These are phyloP conservation scores for Apis cerana DNA, from an alignment of 1,140 invertebrate species.

Conservation along the genomic window DNA sequence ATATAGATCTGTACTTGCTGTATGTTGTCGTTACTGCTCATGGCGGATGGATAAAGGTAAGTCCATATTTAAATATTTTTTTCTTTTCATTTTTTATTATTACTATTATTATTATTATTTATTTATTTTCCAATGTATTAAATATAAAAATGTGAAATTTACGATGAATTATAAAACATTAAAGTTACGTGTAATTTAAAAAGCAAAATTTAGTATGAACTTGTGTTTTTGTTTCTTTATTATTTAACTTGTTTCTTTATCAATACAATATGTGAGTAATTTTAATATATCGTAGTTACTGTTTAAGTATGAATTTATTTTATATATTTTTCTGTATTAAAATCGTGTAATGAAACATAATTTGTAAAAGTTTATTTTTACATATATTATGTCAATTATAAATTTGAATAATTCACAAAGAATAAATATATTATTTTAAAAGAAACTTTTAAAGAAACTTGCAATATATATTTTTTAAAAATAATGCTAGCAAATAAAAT, in stretches of 20 bases:
- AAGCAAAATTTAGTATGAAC: too few relatives aligned
- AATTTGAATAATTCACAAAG: too few relatives aligned
- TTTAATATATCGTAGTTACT: not conserved
- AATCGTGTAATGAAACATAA: not conserved
- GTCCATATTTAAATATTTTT: slow-evolving; percentile 55
- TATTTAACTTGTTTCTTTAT: not conserved
- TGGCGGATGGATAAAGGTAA: slow-evolving; percentile 96
- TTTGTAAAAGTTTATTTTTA: too few relatives aligned
- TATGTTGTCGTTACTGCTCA: slow-evolving; percentile 94
- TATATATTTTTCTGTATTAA: not conserved
- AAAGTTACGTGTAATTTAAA: too few relatives aligned
- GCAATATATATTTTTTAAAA: too few relatives aligned
- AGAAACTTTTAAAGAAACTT: too few relatives aligned
- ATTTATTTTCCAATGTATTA: too few relatives aligned
- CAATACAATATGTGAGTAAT: not conserved
- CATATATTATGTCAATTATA: too few relatives aligned
- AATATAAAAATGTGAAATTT: not conserved
- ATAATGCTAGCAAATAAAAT: too few relatives aligned
- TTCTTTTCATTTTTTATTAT: not conserved
- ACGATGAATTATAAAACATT: too few relatives aligned
- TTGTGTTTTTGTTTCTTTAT: not conserved
- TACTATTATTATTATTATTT: not conserved
- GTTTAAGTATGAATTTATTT: not conserved
- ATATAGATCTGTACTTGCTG: slow-evolving; percentile 94
- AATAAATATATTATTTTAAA: too few relatives aligned